Conservation (phyloP, 2,113 vertebrate genomes). For the Nothobranchius furzeri region DNA sequence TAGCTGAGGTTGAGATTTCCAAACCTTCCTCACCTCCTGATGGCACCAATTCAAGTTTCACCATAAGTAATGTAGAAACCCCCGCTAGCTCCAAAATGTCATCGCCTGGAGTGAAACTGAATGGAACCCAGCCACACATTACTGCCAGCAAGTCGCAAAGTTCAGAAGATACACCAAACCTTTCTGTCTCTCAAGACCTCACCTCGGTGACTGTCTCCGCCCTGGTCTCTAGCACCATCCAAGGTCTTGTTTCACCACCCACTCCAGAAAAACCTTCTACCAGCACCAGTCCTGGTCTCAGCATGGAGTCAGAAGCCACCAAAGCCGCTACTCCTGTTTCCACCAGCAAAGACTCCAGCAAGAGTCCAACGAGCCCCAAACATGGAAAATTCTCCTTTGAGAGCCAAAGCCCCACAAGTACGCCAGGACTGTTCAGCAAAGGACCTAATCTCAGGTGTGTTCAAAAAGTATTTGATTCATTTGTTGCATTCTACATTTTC, state of each 20-base stretch:
- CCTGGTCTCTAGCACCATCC: constrained; percentile 61
- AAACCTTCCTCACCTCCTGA: constrained; percentile 29
- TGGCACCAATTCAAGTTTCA: constrained; percentile 1
- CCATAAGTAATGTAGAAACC: constrained; percentile 12
- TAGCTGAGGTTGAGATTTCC: background rate
- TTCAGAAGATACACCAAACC: constrained; percentile 18
- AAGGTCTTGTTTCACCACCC: constrained; percentile 50
- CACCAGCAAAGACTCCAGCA: constrained; percentile 21
- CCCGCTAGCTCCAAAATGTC: constrained; percentile 4
- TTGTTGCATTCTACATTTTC: background rate
- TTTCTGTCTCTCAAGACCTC: constrained; percentile 1
- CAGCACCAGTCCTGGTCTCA: constrained; percentile 12
- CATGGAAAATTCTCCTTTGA: constrained; percentile 39
- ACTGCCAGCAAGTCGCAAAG: constrained; percentile 21
- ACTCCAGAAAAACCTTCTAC: constrained; percentile 23
- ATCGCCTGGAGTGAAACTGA: constrained; percentile 23
- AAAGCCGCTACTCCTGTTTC: background rate
- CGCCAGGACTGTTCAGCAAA: constrained; percentile 33
- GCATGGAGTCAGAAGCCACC: background rate
- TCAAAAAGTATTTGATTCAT: background rate
- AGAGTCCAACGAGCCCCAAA: too few relatives aligned
- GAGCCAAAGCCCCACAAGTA: constrained; percentile 29
- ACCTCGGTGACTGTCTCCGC: constrained; percentile 52
- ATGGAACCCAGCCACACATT: constrained; percentile 37
- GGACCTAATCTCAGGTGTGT: constrained; percentile 47